phyloP scores from a whole-genome alignment of 2,888 invertebrate genomes.

The Xanthia icteritia region DNA sequence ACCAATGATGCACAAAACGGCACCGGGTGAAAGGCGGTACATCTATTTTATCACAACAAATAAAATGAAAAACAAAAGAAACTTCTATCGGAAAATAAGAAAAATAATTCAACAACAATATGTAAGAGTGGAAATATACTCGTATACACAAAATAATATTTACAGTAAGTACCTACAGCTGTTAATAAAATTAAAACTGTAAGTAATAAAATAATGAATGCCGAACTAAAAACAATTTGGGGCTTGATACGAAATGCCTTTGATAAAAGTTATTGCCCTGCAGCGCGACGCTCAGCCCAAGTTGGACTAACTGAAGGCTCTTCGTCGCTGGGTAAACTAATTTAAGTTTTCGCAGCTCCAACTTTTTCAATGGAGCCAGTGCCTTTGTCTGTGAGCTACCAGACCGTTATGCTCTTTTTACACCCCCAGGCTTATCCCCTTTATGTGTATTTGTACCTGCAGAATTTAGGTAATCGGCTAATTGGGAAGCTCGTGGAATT shows the following conservation, averaged over 20 bases:
- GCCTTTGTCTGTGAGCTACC: constrained; percentile 55
- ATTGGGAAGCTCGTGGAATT: background rate
- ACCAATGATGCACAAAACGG: background rate
- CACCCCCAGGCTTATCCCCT: background rate
- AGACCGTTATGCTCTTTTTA: constrained; percentile 31
- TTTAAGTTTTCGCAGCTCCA: constrained; percentile 77
- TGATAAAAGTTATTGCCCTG: constrained; percentile 57
- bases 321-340: constrained; percentile 74
- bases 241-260: constrained; percentile 41
- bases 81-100: background rate
- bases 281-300: constrained; percentile 29
- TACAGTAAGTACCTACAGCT: background rate
- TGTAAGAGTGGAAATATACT: background rate
- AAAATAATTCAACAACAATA: background rate
- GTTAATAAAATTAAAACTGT: background rate
- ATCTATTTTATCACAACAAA: background rate
- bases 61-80: background rate
- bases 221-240: constrained; percentile 36
- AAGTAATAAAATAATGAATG: constrained; percentile 2
- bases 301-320: constrained; percentile 41
- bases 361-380: constrained; percentile 77
- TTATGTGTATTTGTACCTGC: constrained; percentile 23
- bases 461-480: background rate
- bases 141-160: background rate
- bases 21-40: background rate